phyloP scores from a whole-genome alignment of 2,113 vertebrate species.

The Leptocoma aspasia region DNA sequence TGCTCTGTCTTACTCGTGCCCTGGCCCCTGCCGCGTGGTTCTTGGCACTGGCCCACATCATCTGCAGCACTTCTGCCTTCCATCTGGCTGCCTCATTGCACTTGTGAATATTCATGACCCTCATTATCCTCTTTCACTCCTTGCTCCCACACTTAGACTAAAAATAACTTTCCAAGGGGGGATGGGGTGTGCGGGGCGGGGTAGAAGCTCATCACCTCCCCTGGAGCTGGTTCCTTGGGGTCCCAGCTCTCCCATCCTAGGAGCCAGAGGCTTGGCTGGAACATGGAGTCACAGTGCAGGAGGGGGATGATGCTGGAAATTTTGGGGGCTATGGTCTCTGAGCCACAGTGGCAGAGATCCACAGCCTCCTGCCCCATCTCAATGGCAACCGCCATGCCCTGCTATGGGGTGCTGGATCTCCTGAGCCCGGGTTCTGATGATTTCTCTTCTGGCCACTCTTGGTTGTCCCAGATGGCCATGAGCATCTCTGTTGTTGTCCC shows the following conservation, averaged over 20 bases:
- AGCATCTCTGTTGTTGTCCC: neutral
- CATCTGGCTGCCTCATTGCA: constrained; percentile 50
- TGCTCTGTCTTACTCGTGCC: neutral
- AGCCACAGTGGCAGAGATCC: neutral
- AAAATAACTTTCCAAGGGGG: constrained; percentile 57
- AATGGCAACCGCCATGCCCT: neutral
- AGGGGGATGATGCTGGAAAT: neutral
- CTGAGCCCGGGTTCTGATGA: neutral
- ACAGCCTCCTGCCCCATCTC: neutral
- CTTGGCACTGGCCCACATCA: constrained; percentile 58
- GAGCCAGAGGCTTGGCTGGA: neutral
- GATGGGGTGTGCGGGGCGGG: neutral
- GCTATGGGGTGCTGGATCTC: neutral
- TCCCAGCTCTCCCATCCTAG: neutral
- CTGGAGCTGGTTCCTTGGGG: neutral
- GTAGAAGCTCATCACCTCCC: neutral
- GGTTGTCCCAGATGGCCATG: neutral
- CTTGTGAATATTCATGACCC: constrained; percentile 65
- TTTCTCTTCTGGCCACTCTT: neutral
- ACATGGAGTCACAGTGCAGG: neutral
- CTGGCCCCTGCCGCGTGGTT: neutral
- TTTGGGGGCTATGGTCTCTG: neutral
- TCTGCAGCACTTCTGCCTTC: constrained; percentile 71
- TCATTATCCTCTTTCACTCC: constrained; percentile 59
- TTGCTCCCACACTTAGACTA: constrained; percentile 55